These are phyloP conservation scores for Plebejus anna DNA, from an alignment of 2,888 invertebrate genomes.

Conservation along the genomic window DNA sequence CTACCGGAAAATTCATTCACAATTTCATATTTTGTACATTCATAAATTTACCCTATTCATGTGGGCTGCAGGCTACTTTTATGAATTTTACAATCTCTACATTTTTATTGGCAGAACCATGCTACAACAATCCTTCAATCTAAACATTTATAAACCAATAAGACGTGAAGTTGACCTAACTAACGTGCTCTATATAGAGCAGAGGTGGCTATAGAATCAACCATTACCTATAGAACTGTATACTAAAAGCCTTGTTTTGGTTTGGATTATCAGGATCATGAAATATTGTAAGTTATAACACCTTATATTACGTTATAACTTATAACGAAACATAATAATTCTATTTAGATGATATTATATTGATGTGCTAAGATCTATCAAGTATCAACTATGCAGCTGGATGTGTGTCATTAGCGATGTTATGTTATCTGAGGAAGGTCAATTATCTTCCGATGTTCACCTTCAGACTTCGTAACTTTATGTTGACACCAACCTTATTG, in stretches of 20 bases:
- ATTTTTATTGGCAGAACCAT: neutral
- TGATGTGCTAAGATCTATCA: neutral
- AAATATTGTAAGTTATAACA: too few species aligned
- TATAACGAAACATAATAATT: neutral
- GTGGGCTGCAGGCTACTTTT: too few species aligned
- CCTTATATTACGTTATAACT: too few species aligned
- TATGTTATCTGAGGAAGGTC: conserved; percentile 53
- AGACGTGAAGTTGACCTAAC: too few species aligned
- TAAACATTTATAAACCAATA: too few species aligned
- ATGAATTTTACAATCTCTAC: neutral
- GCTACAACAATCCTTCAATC: too few species aligned
- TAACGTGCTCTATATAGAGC: too few species aligned
- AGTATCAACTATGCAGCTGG: neutral
- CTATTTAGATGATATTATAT: neutral
- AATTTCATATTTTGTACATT: neutral
- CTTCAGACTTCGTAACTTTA: conserved; percentile 45
- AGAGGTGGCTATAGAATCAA: too few species aligned
- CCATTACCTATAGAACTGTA: too few species aligned
- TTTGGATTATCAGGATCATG: too few species aligned
- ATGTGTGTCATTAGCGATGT: conserved; percentile 40
- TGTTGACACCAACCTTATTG: conserved; percentile 11
- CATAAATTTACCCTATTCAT: neutral
- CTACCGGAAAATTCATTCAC: neutral
- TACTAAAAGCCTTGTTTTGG: too few species aligned
- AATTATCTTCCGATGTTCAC: conserved; percentile 49